Conservation (phyloP, 1,140 invertebrate species). For the Dendroctonus ponderosae region DNA sequence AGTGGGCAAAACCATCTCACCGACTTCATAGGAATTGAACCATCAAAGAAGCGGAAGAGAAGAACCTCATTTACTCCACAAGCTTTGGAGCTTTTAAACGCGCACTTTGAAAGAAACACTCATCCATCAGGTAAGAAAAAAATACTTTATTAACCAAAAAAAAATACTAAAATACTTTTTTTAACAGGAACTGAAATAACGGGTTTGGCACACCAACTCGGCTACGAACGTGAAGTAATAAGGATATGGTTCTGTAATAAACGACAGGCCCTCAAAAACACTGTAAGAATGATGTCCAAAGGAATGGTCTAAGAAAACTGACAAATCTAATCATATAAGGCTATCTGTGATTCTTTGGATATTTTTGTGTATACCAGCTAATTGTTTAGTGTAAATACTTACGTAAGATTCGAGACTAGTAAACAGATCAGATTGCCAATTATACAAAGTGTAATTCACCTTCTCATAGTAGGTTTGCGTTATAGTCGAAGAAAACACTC, state of each 20-base stretch:
- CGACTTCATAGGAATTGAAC: slow-evolving; percentile 93
- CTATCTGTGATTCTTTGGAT: slow-evolving; percentile 27
- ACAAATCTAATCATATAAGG: slow-evolving; percentile 8
- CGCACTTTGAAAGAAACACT: slow-evolving; percentile 94
- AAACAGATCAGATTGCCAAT: too few relatives aligned
- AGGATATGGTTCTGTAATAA: slow-evolving; percentile 99
- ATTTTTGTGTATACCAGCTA: slow-evolving; percentile 4
- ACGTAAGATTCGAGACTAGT: too few relatives aligned
- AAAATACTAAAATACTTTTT: slow-evolving; percentile 7
- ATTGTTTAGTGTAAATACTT: too few relatives aligned
- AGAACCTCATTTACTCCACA: slow-evolving; percentile 96
- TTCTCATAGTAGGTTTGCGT: too few relatives aligned
- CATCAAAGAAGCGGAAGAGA: slow-evolving; percentile 93
- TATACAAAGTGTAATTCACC: too few relatives aligned
- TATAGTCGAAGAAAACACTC: too few relatives aligned
- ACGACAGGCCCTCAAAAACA: slow-evolving; percentile 94
- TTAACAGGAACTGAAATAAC: slow-evolving; percentile 91
- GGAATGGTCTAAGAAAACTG: slow-evolving; percentile 56
- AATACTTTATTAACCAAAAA: background rate
- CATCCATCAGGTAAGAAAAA: slow-evolving; percentile 86
- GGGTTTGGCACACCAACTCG: slow-evolving; percentile 88
- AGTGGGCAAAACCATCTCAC: slow-evolving; percentile 89
- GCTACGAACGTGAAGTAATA: slow-evolving; percentile 96
- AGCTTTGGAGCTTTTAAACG: slow-evolving; percentile 90
- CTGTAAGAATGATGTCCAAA: slow-evolving; percentile 87